Percentiles rank a stretch among this genome's conserved stretches.
phyloP scores from a whole-genome alignment of 2,888 invertebrate species.

The Caenorhabditis angaria region DNA sequence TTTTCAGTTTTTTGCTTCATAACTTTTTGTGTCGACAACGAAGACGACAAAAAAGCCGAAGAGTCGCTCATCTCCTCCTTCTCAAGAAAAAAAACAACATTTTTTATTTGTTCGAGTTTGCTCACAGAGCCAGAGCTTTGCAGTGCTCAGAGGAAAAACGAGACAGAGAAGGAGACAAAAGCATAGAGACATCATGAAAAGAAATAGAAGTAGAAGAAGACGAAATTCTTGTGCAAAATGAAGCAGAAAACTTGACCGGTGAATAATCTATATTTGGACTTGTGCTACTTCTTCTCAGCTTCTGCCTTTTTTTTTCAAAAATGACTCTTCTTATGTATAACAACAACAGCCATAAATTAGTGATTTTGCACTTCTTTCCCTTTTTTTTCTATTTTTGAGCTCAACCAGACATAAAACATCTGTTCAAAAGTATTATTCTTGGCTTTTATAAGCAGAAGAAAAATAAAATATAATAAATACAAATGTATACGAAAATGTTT shows the following conservation, averaged over 20 bases:
- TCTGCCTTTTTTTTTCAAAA: background rate
- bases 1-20: background rate
- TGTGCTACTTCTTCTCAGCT: background rate
- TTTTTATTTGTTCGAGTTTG: constrained; percentile 4
- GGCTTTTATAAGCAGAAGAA: too few relatives aligned
- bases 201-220: too few relatives aligned
- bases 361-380: background rate
- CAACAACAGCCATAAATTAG: background rate
- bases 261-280: background rate
- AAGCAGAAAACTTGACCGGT: background rate
- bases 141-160: background rate
- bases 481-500: background rate
- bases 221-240: background rate
- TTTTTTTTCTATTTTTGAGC: too few relatives aligned
- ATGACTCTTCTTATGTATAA: background rate
- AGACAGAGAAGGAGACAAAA: background rate
- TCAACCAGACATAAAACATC: constrained; percentile 1
- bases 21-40: background rate
- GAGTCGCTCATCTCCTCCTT: background rate
- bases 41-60: background rate
- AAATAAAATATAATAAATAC: too few relatives aligned
- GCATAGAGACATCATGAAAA: background rate
- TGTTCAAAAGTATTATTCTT: background rate
- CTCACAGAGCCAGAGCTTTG: background rate
- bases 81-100: background rate